Conservation (phyloP, 2,888 invertebrate genomes). For the Pristionchus fissidentatus region DNA sequence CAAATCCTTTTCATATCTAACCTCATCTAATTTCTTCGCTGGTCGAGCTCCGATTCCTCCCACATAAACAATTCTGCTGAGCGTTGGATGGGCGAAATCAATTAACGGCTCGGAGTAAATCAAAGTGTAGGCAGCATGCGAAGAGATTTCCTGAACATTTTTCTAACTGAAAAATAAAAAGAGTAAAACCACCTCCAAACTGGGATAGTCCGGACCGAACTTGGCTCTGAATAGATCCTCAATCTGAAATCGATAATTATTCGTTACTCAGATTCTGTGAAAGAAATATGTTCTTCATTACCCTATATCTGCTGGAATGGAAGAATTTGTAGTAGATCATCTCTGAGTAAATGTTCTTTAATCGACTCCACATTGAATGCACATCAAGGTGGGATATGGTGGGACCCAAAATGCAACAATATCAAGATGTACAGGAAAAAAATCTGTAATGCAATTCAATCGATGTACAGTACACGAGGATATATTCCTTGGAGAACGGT, state of each 20-base stretch:
- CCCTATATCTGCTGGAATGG: too few relatives aligned
- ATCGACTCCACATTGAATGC: not conserved
- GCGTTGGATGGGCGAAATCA: not conserved
- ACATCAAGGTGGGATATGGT: constrained; percentile 15
- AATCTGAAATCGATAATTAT: too few relatives aligned
- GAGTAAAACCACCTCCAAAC: too few relatives aligned
- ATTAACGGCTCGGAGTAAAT: not conserved
- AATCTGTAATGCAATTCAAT: not conserved
- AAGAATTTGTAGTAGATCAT: not conserved
- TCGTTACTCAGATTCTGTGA: not conserved
- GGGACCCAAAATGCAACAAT: not conserved
- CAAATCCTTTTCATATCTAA: too few relatives aligned
- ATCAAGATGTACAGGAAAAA: not conserved
- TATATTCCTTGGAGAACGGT: not conserved
- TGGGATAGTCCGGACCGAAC: not conserved
- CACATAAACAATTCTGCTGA: too few relatives aligned
- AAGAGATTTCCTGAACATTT: not conserved
- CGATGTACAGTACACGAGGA: not conserved
- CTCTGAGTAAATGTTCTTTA: not conserved
- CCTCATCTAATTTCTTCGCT: too few relatives aligned
- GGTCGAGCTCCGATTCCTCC: too few relatives aligned
- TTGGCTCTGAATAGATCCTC: not conserved
- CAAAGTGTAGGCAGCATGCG: not conserved
- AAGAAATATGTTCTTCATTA: not conserved
- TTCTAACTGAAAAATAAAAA: too few relatives aligned